Percentiles rank a stretch among this genome's conserved stretches.
Conservation (phyloP, 2,797 vertebrate genomes). For the Oophaga sylvatica region DNA sequence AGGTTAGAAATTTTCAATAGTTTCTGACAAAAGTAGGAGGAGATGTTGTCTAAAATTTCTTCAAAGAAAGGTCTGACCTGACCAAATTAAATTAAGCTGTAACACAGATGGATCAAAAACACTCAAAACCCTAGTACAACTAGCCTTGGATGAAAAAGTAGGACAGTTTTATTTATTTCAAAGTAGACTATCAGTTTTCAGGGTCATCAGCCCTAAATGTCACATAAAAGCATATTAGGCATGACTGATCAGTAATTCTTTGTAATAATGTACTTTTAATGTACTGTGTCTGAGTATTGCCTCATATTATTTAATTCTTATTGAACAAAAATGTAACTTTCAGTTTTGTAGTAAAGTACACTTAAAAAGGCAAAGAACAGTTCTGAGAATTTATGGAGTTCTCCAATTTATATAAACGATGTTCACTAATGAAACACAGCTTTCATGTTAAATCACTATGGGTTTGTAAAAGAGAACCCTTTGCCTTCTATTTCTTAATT, state of each 20-base stretch:
- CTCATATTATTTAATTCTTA: background rate
- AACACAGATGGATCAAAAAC: background rate
- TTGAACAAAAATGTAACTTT: background rate
- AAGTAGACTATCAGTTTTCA: background rate
- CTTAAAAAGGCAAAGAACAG: background rate
- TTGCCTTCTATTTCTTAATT: background rate
- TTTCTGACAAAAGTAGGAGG: constrained; percentile 3
- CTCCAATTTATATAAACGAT: background rate
- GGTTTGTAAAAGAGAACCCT: background rate
- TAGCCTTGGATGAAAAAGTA: constrained; percentile 1
- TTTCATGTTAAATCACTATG: background rate
- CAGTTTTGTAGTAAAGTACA: background rate
- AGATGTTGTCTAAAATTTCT: constrained; percentile 11
- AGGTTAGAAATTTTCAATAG: constrained; percentile 28
- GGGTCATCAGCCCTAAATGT: background rate
- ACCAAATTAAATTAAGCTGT: constrained; percentile 20
- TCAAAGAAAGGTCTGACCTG: constrained; percentile 19
- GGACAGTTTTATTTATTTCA: background rate
- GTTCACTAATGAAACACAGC: background rate
- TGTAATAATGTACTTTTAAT: background rate
- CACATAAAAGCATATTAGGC: background rate
- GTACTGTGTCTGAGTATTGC: background rate
- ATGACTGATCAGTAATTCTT: background rate
- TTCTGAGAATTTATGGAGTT: no score
- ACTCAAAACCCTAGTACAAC: background rate